These are phyloP conservation scores for Thysanoteuthis rhombus DNA, from an alignment of 2,888 invertebrate species.

Conservation along the genomic window DNA sequence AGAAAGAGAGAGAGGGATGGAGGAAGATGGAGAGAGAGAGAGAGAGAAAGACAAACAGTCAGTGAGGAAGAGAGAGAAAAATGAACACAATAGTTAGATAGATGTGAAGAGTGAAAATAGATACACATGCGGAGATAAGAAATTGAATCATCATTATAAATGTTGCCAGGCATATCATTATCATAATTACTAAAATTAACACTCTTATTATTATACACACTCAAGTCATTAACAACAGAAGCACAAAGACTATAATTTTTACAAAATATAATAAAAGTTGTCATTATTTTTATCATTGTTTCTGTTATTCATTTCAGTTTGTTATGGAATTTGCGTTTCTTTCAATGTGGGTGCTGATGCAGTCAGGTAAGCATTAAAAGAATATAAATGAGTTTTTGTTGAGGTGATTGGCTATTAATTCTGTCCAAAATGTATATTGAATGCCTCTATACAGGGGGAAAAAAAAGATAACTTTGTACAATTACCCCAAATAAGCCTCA, in stretches of 20 bases:
- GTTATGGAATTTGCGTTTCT: not conserved
- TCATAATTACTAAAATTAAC: not conserved
- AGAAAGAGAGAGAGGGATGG: too few species aligned
- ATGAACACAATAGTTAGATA: too few species aligned
- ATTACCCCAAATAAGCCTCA: not conserved
- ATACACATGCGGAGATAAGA: too few species aligned
- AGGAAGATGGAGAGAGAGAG: too few species aligned
- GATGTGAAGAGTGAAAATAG: too few species aligned
- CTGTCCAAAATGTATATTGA: not conserved
- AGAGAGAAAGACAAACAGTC: too few species aligned
- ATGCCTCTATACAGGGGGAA: not conserved
- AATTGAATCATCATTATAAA: too few species aligned
- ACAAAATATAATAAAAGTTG: not conserved
- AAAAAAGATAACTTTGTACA: not conserved
- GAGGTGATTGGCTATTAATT: constrained; percentile 12
- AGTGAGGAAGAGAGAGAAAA: too few species aligned
- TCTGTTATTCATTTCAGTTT: not conserved
- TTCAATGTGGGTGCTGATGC: not conserved
- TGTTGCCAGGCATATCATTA: not conserved
- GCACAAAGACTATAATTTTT: not conserved
- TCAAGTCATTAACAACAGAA: not conserved
- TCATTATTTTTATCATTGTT: not conserved
- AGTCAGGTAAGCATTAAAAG: not conserved
- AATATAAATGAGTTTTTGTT: not conserved
- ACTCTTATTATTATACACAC: not conserved